Conservation (phyloP, 2,113 vertebrate genomes). For the Hypanus sabinus region DNA sequence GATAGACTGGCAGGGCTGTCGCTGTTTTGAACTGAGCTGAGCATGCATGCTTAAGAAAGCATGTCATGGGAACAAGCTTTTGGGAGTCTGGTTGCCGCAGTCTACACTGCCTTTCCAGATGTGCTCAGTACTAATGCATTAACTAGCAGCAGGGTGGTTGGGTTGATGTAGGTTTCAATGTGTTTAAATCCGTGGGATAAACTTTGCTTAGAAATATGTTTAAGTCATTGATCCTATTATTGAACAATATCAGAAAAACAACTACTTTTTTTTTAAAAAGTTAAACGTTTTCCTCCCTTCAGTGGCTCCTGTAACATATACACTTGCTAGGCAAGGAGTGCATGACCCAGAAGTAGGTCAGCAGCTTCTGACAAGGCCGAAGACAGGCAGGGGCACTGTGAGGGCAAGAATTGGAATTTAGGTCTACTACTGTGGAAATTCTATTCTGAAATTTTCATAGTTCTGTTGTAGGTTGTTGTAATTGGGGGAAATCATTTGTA, state of each 20-base stretch:
- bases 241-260: background rate
- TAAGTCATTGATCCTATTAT: background rate
- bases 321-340: background rate
- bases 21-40: constrained; percentile 11
- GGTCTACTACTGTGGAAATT: background rate
- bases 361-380: background rate
- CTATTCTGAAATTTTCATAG: background rate
- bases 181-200: background rate
- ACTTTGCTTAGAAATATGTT: background rate
- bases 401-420: background rate
- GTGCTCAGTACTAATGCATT: background rate
- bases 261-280: background rate
- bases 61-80: constrained; percentile 32
- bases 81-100: background rate
- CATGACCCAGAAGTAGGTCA: background rate
- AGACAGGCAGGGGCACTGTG: background rate
- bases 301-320: background rate
- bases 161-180: background rate
- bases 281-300: background rate
- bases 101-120: constrained; percentile 10
- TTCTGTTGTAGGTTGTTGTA: background rate
- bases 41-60: constrained; percentile 25
- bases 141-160: background rate
- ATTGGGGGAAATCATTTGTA: background rate
- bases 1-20: constrained; percentile 1